phyloP scores from a whole-genome alignment of 37 sponge, comb jelly and placozoan species.

The Axinella damicornis region DNA sequence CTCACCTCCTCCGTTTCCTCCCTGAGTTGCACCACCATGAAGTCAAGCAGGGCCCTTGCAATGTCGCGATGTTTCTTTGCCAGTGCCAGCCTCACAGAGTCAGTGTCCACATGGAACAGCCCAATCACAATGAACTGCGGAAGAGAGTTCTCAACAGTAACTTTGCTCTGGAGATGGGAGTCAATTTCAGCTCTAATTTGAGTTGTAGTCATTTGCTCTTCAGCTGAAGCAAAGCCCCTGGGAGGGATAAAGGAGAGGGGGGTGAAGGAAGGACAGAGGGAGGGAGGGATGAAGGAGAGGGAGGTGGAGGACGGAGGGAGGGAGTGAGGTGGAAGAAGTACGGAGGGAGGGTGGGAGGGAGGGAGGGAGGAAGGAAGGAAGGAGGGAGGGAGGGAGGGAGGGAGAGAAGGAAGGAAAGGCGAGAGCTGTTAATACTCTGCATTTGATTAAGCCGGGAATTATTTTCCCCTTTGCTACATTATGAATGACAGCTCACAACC shows the following conservation, averaged over 20 bases:
- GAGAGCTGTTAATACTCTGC: too few relatives aligned
- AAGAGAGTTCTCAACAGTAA: conserved; percentile 67
- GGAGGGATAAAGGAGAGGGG: background rate
- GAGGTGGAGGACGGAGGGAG: too few relatives aligned
- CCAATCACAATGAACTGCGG: conserved; percentile 87
- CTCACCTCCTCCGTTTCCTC: conserved; percentile 82
- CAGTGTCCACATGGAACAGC: conserved; percentile 90
- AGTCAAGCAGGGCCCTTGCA: conserved; percentile 84
- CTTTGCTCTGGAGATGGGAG: conserved; percentile 79
- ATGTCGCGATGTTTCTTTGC: conserved; percentile 91
- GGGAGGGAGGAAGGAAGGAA: too few relatives aligned
- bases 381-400: too few relatives aligned
- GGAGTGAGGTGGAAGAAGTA: too few relatives aligned
- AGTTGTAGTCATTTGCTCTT: conserved; percentile 70
- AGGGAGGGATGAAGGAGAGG: too few relatives aligned
- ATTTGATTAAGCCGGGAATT: too few relatives aligned
- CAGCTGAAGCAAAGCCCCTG: conserved; percentile 43
- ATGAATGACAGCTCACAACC: too few relatives aligned
- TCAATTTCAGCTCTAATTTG: conserved; percentile 92
- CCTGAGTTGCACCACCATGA: conserved; percentile 80
- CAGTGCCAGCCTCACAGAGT: conserved; percentile 78
- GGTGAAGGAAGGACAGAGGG: background rate
- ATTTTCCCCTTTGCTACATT: too few relatives aligned
- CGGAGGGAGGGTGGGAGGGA: too few relatives aligned
- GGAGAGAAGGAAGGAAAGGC: too few relatives aligned